phyloP scores from a whole-genome alignment of 2,113 vertebrate species.

The Prochilodus magdalenae region DNA sequence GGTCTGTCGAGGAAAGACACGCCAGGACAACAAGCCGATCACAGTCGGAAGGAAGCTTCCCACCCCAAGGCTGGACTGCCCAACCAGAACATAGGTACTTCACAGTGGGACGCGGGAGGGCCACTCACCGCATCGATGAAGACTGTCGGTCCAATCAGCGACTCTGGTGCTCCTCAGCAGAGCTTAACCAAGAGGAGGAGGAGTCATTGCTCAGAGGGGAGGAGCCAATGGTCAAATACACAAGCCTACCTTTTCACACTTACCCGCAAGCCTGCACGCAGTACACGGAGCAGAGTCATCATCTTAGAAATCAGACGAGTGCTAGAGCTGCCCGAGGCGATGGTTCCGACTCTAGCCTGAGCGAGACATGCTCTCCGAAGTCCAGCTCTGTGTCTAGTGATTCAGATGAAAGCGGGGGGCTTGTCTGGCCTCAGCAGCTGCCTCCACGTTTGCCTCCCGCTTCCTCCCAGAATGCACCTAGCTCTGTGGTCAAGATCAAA shows the following conservation, averaged over 20 bases:
- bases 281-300: constrained; percentile 65
- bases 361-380: constrained; percentile 82
- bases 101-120: constrained; percentile 75
- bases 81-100: constrained; percentile 77
- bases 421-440: constrained; percentile 93
- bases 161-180: constrained; percentile 86
- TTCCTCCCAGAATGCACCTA: constrained; percentile 66
- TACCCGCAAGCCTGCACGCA: constrained; percentile 61
- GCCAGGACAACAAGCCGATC: constrained; percentile 78
- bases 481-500: constrained; percentile 91
- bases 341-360: constrained; percentile 83
- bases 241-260: constrained; percentile 51
- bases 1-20: constrained; percentile 61
- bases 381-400: constrained; percentile 86
- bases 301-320: constrained; percentile 67
- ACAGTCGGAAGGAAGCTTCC: constrained; percentile 85
- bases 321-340: constrained; percentile 57
- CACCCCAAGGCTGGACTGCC: constrained; percentile 67
- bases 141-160: constrained; percentile 61
- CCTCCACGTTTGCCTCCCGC: constrained; percentile 76
- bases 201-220: constrained; percentile 57
- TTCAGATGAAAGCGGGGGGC: constrained; percentile 85
- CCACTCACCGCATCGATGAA: constrained; percentile 57
- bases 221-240: constrained; percentile 56
- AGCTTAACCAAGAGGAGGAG: constrained; percentile 83